A percentile compares a stretch with the other conserved stretches of the same genome.
phyloP scores from a whole-genome alignment of 2,797 vertebrate species.

The Neopelma chrysocephalum region DNA sequence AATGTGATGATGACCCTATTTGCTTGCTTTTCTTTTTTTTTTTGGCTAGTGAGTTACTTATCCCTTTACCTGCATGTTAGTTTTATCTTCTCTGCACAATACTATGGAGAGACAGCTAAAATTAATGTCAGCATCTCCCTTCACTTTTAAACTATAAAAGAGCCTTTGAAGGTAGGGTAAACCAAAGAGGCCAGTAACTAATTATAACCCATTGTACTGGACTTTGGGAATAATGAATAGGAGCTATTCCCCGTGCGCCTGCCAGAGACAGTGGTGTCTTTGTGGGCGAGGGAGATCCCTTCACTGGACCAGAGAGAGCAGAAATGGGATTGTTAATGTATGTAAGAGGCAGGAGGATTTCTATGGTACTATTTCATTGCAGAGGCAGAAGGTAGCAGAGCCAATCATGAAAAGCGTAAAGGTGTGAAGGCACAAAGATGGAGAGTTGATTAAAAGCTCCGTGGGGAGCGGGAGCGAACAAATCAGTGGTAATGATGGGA shows the following conservation, averaged over 20 bases:
- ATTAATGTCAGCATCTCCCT: conserved; percentile 45
- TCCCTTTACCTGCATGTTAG: neutral
- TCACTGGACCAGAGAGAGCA: conserved; percentile 61
- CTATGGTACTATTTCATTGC: conserved; percentile 57
- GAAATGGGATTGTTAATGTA: conserved; percentile 63
- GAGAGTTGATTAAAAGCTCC: conserved; percentile 67
- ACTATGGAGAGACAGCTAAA: neutral
- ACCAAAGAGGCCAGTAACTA: conserved; percentile 47
- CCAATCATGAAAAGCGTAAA: conserved; percentile 63
- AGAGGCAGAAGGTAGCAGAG: conserved; percentile 59
- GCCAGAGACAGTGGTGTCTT: conserved; percentile 35
- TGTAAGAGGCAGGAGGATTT: conserved; percentile 56
- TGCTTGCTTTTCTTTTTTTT: neutral
- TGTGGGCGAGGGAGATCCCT: conserved; percentile 51
- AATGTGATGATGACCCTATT: conserved; percentile 40
- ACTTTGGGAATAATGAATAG: conserved; percentile 49
- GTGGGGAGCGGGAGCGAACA: conserved; percentile 25
- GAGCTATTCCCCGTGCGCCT: neutral
- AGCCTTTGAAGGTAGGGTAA: conserved; percentile 40
- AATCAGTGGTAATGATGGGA: conserved; percentile 61
- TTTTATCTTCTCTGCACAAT: conserved; percentile 1
- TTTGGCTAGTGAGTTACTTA: conserved; percentile 13
- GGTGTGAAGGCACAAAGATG: conserved; percentile 68
- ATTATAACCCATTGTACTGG: conserved; percentile 49
- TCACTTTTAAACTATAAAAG: conserved; percentile 34